Conservation (phyloP, 2,113 vertebrate species). For the Aythya baeri region DNA sequence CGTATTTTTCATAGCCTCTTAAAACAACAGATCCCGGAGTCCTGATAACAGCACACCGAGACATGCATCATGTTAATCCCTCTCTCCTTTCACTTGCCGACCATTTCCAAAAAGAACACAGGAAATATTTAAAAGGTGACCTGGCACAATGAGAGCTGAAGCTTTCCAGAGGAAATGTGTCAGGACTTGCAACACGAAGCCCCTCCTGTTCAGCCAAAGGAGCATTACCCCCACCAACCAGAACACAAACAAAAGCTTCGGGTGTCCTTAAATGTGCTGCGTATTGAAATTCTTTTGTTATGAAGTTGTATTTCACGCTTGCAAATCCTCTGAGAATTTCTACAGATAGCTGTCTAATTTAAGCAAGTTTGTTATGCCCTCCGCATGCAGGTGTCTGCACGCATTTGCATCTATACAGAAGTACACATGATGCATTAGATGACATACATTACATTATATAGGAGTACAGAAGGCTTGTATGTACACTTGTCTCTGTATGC, state of each 20-base stretch:
- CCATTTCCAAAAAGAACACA: neutral
- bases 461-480: too few species aligned
- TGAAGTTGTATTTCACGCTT: neutral
- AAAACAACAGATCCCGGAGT: neutral
- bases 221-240: neutral
- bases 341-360: neutral
- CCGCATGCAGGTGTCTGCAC: fast-evolving
- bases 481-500: neutral
- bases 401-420: neutral
- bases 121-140: slow-evolving; percentile 24
- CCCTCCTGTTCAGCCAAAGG: neutral
- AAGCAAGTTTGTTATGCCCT: neutral
- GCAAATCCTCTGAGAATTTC: neutral
- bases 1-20: neutral
- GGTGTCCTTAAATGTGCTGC: neutral
- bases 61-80: neutral
- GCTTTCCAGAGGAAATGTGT: neutral
- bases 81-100: neutral
- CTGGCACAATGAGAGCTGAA: neutral
- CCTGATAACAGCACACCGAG: neutral
- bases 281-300: neutral
- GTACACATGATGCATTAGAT: neutral
- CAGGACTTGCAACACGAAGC: neutral
- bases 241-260: neutral
- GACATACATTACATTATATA: neutral